A percentile compares a stretch with the other conserved stretches of the same genome.
These are phyloP conservation scores for Xylocopa sonorina DNA, from an alignment of 1,140 invertebrate genomes.

Conservation along the genomic window DNA sequence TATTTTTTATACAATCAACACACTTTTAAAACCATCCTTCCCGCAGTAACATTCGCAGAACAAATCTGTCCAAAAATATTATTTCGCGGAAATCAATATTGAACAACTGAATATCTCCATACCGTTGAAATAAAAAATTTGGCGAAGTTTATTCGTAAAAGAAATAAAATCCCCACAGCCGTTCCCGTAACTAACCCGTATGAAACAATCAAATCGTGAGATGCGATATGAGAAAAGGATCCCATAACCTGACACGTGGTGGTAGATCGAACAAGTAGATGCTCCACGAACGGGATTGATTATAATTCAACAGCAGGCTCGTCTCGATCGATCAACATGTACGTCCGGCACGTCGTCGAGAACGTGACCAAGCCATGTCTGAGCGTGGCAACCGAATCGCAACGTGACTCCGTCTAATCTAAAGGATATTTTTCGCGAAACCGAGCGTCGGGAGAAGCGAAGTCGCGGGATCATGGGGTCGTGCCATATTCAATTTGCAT, in stretches of 20 bases:
- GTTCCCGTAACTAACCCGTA: too few relatives aligned
- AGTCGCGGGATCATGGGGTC: slow-evolving; percentile 31
- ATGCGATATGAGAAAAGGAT: not conserved
- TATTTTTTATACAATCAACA: not conserved
- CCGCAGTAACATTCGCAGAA: too few relatives aligned
- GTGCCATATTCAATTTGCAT: slow-evolving; percentile 74
- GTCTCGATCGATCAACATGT: slow-evolving; percentile 34
- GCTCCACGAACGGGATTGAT: not conserved
- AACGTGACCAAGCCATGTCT: slow-evolving; percentile 23
- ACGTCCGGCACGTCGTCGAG: slow-evolving; percentile 15
- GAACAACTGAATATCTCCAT: too few relatives aligned
- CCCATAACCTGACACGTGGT: not conserved
- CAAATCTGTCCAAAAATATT: too few relatives aligned
- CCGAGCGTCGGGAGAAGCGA: not conserved
- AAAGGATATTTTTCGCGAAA: slow-evolving; percentile 45
- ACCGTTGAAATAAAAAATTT: too few relatives aligned
- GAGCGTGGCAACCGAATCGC: not conserved
- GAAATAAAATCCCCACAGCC: too few relatives aligned
- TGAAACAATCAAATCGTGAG: too few relatives aligned
- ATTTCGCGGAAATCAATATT: too few relatives aligned
- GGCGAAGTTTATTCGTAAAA: too few relatives aligned
- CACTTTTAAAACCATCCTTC: too few relatives aligned
- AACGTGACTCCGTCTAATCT: slow-evolving; percentile 55
- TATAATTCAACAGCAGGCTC: slow-evolving; percentile 14
- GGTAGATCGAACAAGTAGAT: too few relatives aligned